phyloP scores from a whole-genome alignment of 1,140 invertebrate species.

The Rhynchophorus ferrugineus region DNA sequence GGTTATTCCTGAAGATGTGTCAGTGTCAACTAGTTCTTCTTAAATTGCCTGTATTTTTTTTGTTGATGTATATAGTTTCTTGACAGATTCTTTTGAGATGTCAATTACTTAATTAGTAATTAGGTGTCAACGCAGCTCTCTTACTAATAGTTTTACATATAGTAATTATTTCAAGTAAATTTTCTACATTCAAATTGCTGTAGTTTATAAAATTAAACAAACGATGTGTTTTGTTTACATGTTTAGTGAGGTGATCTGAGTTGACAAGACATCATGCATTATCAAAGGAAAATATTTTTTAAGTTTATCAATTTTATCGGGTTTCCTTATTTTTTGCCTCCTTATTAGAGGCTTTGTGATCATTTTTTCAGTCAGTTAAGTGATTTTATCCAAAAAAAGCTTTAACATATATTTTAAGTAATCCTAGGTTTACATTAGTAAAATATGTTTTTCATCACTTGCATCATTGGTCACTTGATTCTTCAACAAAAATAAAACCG shows the following conservation, averaged over 20 bases:
- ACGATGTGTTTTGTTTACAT: too few relatives aligned
- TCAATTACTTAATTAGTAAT: too few relatives aligned
- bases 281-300: neutral
- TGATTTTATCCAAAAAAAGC: neutral
- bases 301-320: neutral
- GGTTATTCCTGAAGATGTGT: slow-evolving; percentile 14
- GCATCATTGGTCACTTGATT: too few relatives aligned
- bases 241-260: neutral
- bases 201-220: too few relatives aligned
- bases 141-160: too few relatives aligned
- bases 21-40: slow-evolving; percentile 14
- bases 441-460: too few relatives aligned
- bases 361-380: neutral
- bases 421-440: too few relatives aligned
- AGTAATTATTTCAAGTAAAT: too few relatives aligned
- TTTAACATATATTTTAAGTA: too few relatives aligned
- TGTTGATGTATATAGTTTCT: slow-evolving; percentile 22
- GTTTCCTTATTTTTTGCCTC: neutral
- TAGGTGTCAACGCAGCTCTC: too few relatives aligned
- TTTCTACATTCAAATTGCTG: too few relatives aligned
- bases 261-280: neutral
- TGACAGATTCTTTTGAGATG: slow-evolving; percentile 14
- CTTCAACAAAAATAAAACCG: too few relatives aligned
- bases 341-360: neutral
- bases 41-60: slow-evolving; percentile 16